These are phyloP conservation scores for Pelecanus crispus DNA, from an alignment of 2,113 vertebrate genomes.

Conservation along the genomic window DNA sequence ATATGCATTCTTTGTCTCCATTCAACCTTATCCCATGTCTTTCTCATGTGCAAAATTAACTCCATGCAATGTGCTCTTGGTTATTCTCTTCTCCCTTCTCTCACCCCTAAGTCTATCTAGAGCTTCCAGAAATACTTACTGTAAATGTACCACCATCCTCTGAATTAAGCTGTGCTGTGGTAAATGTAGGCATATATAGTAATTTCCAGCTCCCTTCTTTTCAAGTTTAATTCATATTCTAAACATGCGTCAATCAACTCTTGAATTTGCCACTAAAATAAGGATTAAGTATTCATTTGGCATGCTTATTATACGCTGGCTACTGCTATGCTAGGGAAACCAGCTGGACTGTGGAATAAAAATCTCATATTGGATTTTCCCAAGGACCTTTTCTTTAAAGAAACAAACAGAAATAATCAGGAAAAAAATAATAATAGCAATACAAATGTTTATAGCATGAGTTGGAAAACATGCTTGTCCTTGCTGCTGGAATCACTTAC, in stretches of 20 bases:
- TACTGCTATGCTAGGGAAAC: constrained; percentile 7
- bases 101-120: not conserved
- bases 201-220: constrained; percentile 7
- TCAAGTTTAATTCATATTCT: constrained; percentile 17
- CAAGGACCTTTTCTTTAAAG: not conserved
- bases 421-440: not conserved
- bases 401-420: not conserved
- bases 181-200: constrained; percentile 11
- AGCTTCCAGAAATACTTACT: not conserved
- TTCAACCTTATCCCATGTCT: not conserved
- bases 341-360: constrained; percentile 31
- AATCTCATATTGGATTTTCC: not conserved
- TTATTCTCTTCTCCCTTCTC: not conserved
- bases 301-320: constrained; percentile 16
- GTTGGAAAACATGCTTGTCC: not conserved
- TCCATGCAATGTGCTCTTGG: not conserved
- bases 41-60: not conserved
- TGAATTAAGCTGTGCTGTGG: not conserved
- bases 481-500: not conserved
- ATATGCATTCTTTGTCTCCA: not conserved
- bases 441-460: not conserved
- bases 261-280: constrained; percentile 51
- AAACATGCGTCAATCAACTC: not conserved
- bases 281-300: constrained; percentile 50
- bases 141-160: not conserved